These are phyloP conservation scores for Saguinus imperator DNA, from an alignment of 2,113 vertebrate species.

Conservation along the genomic window DNA sequence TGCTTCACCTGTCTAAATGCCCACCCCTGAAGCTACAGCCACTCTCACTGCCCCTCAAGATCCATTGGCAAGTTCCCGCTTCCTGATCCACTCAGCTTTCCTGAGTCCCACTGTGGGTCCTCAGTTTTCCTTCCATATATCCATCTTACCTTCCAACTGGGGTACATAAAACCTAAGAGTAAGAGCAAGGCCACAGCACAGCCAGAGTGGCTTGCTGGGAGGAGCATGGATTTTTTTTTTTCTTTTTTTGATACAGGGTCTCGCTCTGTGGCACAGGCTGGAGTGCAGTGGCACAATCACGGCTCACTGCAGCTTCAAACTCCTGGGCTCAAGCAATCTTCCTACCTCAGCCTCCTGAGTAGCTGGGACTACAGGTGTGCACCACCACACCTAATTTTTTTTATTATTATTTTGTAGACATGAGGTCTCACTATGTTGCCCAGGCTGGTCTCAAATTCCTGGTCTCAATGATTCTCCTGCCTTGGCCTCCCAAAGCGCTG, in stretches of 20 bases:
- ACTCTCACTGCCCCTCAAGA: not conserved
- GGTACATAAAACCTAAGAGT: not conserved
- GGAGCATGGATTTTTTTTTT: too few species aligned
- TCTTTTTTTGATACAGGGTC: too few species aligned
- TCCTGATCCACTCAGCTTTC: not conserved
- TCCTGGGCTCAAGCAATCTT: too few species aligned
- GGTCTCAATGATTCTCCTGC: too few species aligned
- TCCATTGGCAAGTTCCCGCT: not conserved
- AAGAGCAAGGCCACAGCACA: not conserved
- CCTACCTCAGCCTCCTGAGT: too few species aligned
- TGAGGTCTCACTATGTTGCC: not conserved
- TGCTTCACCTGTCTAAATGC: not conserved
- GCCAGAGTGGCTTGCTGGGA: not conserved
- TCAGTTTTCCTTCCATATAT: not conserved
- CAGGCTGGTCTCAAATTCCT: not conserved
- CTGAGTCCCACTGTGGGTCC: not conserved
- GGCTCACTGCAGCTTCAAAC: too few species aligned
- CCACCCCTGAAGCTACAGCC: not conserved
- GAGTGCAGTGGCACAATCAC: too few species aligned
- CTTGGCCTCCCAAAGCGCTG: too few species aligned
- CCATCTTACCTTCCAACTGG: not conserved
- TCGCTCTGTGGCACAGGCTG: too few species aligned
- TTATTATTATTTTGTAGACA: not conserved
- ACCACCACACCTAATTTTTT: not conserved
- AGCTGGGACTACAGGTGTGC: too few species aligned